Percentiles rank a stretch among this genome's conserved stretches.
Conservation (phyloP, 2,888 invertebrate species). For the Synergus gifuensis region DNA sequence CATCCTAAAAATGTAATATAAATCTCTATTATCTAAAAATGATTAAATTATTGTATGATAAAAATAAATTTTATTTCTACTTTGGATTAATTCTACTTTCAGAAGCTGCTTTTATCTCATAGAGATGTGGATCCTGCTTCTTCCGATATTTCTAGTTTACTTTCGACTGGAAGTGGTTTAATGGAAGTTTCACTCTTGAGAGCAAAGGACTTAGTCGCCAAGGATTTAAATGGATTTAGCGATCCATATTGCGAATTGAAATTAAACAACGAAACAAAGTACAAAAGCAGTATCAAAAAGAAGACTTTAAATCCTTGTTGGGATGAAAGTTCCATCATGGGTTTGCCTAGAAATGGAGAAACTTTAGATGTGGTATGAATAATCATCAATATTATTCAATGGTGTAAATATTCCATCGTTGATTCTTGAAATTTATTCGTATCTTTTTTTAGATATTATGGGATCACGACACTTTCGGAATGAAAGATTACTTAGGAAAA, state of each 20-base stretch:
- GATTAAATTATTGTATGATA: neutral
- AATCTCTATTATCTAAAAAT: neutral
- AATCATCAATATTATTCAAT: neutral
- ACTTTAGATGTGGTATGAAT: conserved; percentile 78
- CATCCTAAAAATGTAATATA: neutral
- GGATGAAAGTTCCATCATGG: conserved; percentile 80
- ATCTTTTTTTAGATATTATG: conserved; percentile 75
- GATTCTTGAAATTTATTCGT: neutral
- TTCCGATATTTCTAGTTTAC: conserved; percentile 73
- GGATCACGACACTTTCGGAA: conserved; percentile 80
- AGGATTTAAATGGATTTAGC: conserved; percentile 80
- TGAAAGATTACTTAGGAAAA: conserved; percentile 80
- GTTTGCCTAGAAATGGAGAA: conserved; percentile 76
- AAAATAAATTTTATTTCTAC: neutral
- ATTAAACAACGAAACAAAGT: conserved; percentile 78
- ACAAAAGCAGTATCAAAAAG: conserved; percentile 79
- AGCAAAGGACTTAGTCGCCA: conserved; percentile 79
- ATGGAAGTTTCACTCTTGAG: conserved; percentile 78
- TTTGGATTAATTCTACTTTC: conserved; percentile 42
- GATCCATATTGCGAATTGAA: conserved; percentile 80
- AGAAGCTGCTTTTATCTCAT: conserved; percentile 73
- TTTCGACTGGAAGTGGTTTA: conserved; percentile 76
- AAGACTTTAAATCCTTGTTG: conserved; percentile 80
- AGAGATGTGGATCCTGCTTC: conserved; percentile 69
- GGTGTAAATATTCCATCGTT: neutral